Conservation (phyloP, 2,113 vertebrate genomes). For the Macrotis lagotis region DNA sequence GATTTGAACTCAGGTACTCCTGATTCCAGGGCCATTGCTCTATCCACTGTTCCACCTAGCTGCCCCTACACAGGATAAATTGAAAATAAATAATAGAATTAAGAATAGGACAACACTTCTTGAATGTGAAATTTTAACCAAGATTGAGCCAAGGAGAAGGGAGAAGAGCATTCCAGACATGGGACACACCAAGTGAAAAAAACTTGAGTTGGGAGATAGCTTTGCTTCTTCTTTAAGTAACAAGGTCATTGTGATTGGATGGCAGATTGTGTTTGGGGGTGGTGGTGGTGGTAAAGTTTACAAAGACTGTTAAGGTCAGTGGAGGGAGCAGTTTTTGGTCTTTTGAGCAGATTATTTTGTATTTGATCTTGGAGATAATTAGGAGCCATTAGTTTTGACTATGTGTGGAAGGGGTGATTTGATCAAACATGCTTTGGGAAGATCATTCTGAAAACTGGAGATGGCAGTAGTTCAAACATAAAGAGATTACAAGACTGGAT, state of each 20-base stretch:
- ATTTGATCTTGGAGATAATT: not conserved
- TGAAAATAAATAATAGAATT: not conserved
- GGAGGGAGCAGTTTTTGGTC: not conserved
- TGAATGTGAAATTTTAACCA: not conserved
- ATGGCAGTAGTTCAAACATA: too few species aligned
- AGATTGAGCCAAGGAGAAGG: not conserved
- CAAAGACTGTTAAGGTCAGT: not conserved
- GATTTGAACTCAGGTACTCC: too few species aligned
- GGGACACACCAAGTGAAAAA: not conserved
- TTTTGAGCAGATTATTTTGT: not conserved
- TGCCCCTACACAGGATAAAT: not conserved
- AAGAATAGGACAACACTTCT: not conserved
- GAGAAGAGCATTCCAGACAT: not conserved
- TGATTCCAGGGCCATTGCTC: too few species aligned
- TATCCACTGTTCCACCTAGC: too few species aligned
- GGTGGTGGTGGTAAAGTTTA: not conserved
- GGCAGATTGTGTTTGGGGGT: not conserved
- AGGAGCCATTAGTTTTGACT: not conserved
- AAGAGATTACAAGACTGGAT: too few species aligned
- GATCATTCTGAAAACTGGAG: not conserved
- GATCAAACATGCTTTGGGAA: not conserved
- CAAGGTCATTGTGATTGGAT: not conserved
- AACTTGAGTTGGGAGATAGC: not conserved
- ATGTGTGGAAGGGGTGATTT: not conserved
- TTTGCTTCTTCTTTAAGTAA: not conserved